Percentiles rank a stretch among this genome's conserved stretches.
phyloP scores from a whole-genome alignment of 2,113 vertebrate genomes.

The Mormyrus lacerda region DNA sequence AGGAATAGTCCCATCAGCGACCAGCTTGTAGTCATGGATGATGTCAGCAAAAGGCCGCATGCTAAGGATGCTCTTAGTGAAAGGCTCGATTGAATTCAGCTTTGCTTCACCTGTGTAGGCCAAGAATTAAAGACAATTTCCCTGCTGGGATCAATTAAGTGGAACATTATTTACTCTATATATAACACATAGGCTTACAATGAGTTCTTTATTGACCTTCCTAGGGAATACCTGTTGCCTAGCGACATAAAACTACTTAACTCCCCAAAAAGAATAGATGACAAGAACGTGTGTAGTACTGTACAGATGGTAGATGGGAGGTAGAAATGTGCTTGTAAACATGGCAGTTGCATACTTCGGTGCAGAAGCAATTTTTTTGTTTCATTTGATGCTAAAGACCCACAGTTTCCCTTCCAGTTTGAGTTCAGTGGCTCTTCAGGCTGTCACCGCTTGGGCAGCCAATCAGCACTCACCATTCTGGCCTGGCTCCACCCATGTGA shows the following conservation, averaged over 20 bases:
- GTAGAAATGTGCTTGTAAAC: background rate
- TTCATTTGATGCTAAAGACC: background rate
- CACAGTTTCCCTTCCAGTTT: background rate
- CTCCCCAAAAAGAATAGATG: background rate
- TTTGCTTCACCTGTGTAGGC: slow-evolving; percentile 72
- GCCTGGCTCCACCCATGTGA: slow-evolving; percentile 88
- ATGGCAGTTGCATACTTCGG: background rate
- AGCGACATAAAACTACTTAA: background rate
- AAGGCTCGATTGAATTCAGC: slow-evolving; percentile 90
- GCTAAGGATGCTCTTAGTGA: slow-evolving; percentile 81
- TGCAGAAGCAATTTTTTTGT: background rate
- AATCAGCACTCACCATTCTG: slow-evolving; percentile 68
- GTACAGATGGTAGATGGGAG: background rate
- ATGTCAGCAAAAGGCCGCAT: slow-evolving; percentile 89
- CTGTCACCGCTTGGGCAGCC: background rate
- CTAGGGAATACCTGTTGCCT: background rate
- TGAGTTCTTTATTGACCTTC: background rate
- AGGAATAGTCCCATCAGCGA: slow-evolving; percentile 79
- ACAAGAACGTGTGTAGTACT: background rate
- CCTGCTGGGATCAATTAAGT: background rate
- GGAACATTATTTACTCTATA: background rate
- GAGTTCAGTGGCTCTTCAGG: background rate
- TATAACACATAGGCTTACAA: background rate
- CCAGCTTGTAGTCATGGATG: slow-evolving; percentile 89
- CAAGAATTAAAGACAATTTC: background rate